Percentiles rank a stretch among this genome's conserved stretches.
Conservation (phyloP, 2,113 vertebrate species). For the Saccopteryx bilineata region DNA sequence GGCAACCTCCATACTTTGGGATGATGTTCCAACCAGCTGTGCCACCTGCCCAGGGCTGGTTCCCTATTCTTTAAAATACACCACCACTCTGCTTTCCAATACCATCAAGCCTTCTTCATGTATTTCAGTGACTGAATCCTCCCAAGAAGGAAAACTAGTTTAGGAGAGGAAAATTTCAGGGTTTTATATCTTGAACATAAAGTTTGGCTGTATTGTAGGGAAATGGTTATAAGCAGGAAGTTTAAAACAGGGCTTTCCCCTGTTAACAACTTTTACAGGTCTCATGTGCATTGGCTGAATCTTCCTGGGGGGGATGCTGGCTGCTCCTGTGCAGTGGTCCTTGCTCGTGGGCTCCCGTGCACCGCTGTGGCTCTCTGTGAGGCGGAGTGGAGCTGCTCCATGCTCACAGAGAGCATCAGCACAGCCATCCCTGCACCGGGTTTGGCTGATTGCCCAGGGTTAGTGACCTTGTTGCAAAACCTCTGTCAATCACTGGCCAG, state of each 20-base stretch:
- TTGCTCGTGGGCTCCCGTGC: not conserved
- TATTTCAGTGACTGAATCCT: conserved; percentile 44
- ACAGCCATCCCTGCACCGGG: not conserved
- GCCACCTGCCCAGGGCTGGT: too few relatives aligned
- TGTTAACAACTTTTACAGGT: conserved; percentile 11
- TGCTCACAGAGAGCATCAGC: not conserved
- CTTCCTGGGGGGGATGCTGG: not conserved
- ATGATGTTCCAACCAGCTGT: too few relatives aligned
- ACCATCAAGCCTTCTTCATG: not conserved
- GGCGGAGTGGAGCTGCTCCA: not conserved
- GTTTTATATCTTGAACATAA: conserved; percentile 24
- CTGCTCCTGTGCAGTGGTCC: not conserved
- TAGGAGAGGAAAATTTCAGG: conserved; percentile 11
- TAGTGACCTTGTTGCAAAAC: conserved; percentile 48
- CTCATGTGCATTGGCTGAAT: not conserved
- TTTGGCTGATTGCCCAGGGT: not conserved
- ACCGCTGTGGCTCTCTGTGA: not conserved
- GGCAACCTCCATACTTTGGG: too few relatives aligned
- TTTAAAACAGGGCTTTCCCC: not conserved
- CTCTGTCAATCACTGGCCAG: not conserved
- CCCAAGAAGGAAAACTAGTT: conserved; percentile 23
- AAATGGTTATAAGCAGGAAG: conserved; percentile 25
- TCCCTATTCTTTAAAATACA: not conserved
- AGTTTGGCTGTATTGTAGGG: not conserved
- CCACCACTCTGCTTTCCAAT: not conserved